Conservation (phyloP, 2,113 vertebrate genomes). For the Aix galericulata region DNA sequence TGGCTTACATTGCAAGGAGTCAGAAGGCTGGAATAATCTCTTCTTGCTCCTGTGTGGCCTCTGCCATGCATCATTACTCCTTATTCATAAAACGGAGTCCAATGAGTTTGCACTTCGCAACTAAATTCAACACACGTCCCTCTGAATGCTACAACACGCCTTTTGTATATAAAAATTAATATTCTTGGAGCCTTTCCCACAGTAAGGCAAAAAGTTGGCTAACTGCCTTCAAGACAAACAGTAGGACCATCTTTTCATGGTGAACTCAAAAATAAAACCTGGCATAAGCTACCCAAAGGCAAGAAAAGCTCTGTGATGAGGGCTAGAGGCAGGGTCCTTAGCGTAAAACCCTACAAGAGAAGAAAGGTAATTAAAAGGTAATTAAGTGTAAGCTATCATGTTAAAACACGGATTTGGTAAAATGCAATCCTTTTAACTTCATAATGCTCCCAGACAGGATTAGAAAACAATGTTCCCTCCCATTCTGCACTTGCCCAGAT, state of each 20-base stretch:
- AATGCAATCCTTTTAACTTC: conserved; percentile 55
- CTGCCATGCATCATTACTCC: neutral
- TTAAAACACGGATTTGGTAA: conserved; percentile 42
- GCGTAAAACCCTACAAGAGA: neutral
- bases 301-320: neutral
- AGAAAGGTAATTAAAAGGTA: conserved; percentile 43
- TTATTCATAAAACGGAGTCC: neutral
- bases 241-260: neutral
- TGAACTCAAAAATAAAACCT: neutral
- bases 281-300: neutral
- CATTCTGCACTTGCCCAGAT: conserved; percentile 2
- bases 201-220: neutral
- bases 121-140: neutral
- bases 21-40: neutral
- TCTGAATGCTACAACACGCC: neutral
- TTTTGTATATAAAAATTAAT: neutral
- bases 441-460: conserved; percentile 46
- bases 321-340: neutral
- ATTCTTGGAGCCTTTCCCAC: neutral
- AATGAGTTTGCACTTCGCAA: neutral
- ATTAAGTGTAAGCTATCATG: conserved; percentile 40
- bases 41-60: neutral
- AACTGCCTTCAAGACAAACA: neutral
- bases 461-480: conserved; percentile 24
- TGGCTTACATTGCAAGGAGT: neutral